These are phyloP conservation scores for Nasonia giraulti DNA, from an alignment of 1,140 invertebrate species.

Conservation along the genomic window DNA sequence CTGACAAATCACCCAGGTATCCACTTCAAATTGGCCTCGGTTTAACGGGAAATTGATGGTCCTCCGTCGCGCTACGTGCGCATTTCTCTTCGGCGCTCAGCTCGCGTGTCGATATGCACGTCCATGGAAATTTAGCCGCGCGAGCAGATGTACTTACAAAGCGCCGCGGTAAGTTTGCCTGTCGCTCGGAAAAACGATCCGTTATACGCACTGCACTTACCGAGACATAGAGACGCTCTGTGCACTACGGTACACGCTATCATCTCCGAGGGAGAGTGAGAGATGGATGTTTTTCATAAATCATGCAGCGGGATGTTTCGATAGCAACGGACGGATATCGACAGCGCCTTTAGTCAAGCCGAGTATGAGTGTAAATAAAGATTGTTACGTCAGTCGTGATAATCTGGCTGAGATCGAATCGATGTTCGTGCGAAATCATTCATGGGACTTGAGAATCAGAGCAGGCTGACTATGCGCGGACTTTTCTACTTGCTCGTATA, in stretches of 20 bases:
- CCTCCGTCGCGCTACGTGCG: background rate
- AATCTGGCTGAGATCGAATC: background rate
- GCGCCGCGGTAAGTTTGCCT: constrained; percentile 4
- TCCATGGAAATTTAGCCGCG: constrained; percentile 25
- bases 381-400: background rate
- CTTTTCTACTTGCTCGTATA: background rate
- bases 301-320: background rate
- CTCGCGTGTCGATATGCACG: background rate
- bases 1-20: constrained; percentile 49
- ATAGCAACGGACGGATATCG: background rate
- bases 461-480: background rate
- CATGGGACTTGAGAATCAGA: background rate
- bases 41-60: constrained; percentile 49
- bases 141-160: constrained; percentile 20
- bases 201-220: constrained; percentile 8
- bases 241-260: too few relatives aligned
- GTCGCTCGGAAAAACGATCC: constrained; percentile 17
- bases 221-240: too few relatives aligned
- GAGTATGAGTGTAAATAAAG: background rate
- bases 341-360: background rate
- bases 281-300: background rate
- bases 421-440: background rate
- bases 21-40: constrained; percentile 45
- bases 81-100: constrained; percentile 21
- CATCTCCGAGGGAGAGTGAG: background rate